Conservation (phyloP, 2,888 invertebrate species). For the Ophraella communa region DNA sequence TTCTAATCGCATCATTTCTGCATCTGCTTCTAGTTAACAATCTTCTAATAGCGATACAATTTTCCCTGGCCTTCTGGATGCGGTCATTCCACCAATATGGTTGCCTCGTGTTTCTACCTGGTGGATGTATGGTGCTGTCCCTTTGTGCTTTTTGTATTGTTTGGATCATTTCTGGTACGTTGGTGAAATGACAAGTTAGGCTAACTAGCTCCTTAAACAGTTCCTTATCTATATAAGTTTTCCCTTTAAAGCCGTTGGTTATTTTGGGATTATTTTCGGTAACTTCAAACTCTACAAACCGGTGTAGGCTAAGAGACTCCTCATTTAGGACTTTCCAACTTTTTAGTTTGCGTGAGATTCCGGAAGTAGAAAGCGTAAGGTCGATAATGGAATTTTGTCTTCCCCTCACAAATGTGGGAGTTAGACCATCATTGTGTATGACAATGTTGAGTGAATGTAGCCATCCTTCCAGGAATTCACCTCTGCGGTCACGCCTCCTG, state of each 20-base stretch:
- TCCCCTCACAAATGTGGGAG: slow-evolving; percentile 12
- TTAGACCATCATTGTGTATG: background rate
- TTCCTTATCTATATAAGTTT: background rate
- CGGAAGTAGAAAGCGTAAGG: background rate
- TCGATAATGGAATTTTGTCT: slow-evolving; percentile 9
- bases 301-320: slow-evolving; percentile 4
- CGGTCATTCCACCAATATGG: slow-evolving; percentile 3
- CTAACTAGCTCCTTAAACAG: background rate
- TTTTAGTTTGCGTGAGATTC: background rate
- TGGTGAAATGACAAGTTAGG: background rate
- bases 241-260: background rate
- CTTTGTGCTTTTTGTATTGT: background rate
- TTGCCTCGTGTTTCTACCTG: background rate
- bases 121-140: background rate
- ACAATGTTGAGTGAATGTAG: background rate
- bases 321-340: background rate
- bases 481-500: background rate
- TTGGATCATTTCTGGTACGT: background rate
- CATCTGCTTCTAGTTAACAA: background rate
- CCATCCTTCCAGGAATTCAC: slow-evolving; percentile 7
- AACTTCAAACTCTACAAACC: background rate
- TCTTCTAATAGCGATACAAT: background rate
- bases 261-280: background rate
- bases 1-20: background rate
- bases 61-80: background rate